Evolutionary conservation across 2,113 vertebrate species (phyloP).

Genomic region (Coptodon bakossiorum): DNA sequence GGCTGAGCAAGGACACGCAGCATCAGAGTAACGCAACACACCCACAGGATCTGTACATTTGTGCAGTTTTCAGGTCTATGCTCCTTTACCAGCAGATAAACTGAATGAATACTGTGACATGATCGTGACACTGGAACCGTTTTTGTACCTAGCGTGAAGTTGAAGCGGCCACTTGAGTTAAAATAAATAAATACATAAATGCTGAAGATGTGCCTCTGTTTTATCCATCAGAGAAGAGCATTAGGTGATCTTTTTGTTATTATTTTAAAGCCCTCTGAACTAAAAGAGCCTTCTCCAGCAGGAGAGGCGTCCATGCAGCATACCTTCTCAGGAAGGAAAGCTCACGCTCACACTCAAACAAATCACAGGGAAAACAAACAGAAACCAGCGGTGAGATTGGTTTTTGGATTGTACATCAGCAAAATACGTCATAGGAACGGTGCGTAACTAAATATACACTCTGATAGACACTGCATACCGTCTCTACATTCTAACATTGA

Average conservation of each 20-base stretch:
- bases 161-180: background rate
- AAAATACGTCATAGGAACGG: conserved; percentile 27
- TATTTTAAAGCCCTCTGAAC: conserved; percentile 21
- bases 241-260: background rate
- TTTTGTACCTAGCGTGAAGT: background rate
- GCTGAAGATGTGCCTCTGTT: background rate
- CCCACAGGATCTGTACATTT: conserved; percentile 48
- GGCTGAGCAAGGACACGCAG: conserved; percentile 27
- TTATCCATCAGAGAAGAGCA: background rate
- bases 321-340: conserved; percentile 25
- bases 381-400: background rate
- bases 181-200: background rate
- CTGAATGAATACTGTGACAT: background rate
- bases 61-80: conserved; percentile 32
- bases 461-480: conserved; percentile 42
- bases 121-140: background rate
- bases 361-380: conserved; percentile 28
- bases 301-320: conserved; percentile 27
- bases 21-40: conserved; percentile 11
- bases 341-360: conserved; percentile 6
- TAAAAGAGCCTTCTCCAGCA: background rate
- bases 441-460: conserved; percentile 13
- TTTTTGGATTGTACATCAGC: conserved; percentile 60
- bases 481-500: conserved; percentile 49
- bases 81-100: background rate